phyloP scores from a whole-genome alignment of 1,140 invertebrate species.

The Lineus longissimus region DNA sequence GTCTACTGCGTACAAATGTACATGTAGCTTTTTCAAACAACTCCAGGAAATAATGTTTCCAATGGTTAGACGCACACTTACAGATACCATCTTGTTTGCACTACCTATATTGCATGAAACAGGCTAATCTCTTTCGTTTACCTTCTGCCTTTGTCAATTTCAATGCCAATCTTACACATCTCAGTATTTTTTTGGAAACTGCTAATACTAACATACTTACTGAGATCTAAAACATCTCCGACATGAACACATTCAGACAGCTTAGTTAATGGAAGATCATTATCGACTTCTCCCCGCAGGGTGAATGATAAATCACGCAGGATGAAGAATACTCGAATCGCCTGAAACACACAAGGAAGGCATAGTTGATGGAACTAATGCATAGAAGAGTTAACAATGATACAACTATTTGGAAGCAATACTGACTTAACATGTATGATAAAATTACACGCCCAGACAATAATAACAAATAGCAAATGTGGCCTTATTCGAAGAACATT shows the following conservation, averaged over 20 bases:
- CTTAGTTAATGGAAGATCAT: constrained; percentile 86
- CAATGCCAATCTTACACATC: no score
- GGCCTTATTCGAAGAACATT: not conserved
- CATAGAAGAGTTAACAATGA: no score
- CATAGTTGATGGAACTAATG: not conserved
- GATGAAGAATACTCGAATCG: constrained; percentile 92
- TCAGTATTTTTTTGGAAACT: no score
- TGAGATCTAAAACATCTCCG: constrained; percentile 87
- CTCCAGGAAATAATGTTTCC: no score
- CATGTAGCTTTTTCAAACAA: no score
- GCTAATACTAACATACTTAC: constrained; percentile 61
- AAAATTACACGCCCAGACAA: no score
- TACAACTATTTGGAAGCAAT: not conserved
- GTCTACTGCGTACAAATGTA: constrained; percentile 10
- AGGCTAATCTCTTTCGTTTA: no score
- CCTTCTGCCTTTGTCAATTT: no score
- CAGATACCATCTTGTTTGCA: no score
- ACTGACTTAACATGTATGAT: not conserved
- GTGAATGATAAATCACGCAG: constrained; percentile 79
- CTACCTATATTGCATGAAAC: constrained; percentile 8
- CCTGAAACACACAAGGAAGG: constrained; percentile 53
- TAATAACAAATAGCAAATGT: constrained; percentile 13
- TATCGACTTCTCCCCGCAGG: constrained; percentile 77
- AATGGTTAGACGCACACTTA: no score
- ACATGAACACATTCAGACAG: constrained; percentile 84